phyloP scores from a whole-genome alignment of 2,888 invertebrate species.

The Lissonota sp. region DNA sequence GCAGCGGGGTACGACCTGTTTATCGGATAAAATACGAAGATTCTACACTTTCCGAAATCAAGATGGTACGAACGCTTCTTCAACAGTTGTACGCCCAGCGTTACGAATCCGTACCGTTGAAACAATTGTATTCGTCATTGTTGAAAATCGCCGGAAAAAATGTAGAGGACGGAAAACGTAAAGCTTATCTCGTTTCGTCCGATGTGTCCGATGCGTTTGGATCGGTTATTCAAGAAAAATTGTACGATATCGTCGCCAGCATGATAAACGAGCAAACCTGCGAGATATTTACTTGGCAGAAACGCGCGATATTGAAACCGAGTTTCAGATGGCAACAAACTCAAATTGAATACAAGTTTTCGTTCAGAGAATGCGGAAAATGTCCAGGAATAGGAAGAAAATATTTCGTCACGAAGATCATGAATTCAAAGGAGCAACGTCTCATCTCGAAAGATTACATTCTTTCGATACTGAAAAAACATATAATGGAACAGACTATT shows the following conservation, averaged over 20 bases:
- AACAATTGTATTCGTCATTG: conserved; percentile 18
- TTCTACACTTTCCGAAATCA: background rate
- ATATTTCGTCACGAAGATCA: too few relatives aligned
- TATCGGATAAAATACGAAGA: background rate
- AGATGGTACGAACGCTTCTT: conserved; percentile 20
- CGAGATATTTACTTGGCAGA: background rate
- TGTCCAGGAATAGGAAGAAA: too few relatives aligned
- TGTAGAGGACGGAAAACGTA: background rate
- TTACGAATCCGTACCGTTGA: background rate
- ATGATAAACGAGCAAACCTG: conserved; percentile 46
- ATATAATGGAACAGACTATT: too few relatives aligned
- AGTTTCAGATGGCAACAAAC: background rate
- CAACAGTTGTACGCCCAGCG: conserved; percentile 40
- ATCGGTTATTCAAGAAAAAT: conserved; percentile 55
- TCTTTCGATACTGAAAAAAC: too few relatives aligned
- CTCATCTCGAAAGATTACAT: too few relatives aligned
- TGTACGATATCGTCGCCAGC: conserved; percentile 29
- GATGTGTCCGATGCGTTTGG: conserved; percentile 57
- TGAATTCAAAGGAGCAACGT: too few relatives aligned
- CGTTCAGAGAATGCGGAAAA: background rate
- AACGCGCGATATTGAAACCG: conserved; percentile 24
- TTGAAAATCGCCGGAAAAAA: background rate
- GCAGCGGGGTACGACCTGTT: conserved; percentile 45
- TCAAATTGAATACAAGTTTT: conserved; percentile 12
- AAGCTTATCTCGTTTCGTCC: conserved; percentile 36